Conservation (phyloP, 2,797 vertebrate species). For the Acanthurus tractus region DNA sequence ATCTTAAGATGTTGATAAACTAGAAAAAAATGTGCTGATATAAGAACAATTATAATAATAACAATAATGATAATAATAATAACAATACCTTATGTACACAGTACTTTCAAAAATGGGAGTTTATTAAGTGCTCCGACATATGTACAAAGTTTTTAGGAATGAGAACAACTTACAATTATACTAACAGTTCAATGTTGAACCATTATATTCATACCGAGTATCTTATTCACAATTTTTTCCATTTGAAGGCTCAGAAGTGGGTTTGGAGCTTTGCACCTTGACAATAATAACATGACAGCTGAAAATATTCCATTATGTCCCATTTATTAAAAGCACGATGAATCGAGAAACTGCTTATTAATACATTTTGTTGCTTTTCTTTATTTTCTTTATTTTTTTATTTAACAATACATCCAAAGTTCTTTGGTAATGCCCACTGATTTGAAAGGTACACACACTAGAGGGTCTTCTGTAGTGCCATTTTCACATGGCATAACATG, state of each 20-base stretch:
- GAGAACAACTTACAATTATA: too few species aligned
- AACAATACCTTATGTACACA: not conserved
- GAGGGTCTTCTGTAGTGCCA: not conserved
- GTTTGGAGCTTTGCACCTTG: not conserved
- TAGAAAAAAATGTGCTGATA: not conserved
- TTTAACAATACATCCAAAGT: too few species aligned
- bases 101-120: too few species aligned
- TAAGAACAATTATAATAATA: not conserved
- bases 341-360: not conserved
- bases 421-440: not conserved
- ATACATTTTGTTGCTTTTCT: conserved; percentile 1
- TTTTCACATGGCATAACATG: conserved; percentile 44
- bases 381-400: not conserved
- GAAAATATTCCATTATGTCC: not conserved
- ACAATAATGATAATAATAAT: too few species aligned
- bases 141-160: too few species aligned
- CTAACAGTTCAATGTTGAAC: not conserved
- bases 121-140: too few species aligned
- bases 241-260: not conserved
- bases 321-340: not conserved
- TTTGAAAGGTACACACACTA: not conserved
- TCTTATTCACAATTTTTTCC: not conserved
- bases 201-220: not conserved
- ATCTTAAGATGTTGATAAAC: conserved; percentile 20
- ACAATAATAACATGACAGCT: not conserved